These are phyloP conservation scores for Phrynocephalus versicolor DNA, from an alignment of 2,113 vertebrate genomes.

Conservation along the genomic window DNA sequence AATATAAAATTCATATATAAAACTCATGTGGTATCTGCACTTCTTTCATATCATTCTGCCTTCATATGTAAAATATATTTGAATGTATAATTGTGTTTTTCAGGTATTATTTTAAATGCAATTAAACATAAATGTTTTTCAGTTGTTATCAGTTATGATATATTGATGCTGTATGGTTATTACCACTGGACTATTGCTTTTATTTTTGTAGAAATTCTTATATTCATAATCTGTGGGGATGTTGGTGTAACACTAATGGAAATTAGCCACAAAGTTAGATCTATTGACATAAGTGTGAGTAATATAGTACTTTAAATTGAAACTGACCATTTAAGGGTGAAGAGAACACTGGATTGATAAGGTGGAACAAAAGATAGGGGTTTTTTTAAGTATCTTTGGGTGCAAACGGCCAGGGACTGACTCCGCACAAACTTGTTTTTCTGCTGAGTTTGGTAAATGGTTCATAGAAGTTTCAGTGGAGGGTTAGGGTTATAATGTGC, in stretches of 20 bases:
- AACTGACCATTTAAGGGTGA: neutral
- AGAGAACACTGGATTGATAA: neutral
- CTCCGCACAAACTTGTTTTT: neutral
- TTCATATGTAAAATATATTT: constrained; percentile 77
- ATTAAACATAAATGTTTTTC: constrained; percentile 78
- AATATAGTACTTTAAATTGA: neutral
- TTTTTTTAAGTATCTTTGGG: neutral
- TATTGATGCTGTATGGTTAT: constrained; percentile 35
- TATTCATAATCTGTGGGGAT: neutral
- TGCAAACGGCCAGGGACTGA: neutral
- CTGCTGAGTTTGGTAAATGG: neutral
- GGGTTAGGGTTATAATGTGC: neutral
- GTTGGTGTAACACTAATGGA: neutral
- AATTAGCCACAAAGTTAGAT: neutral
- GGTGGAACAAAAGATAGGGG: neutral
- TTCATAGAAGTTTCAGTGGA: neutral
- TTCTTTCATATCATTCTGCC: constrained; percentile 76
- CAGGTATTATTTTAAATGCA: constrained; percentile 72
- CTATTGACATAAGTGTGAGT: neutral
- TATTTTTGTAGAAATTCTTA: constrained; percentile 40
- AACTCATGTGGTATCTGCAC: constrained; percentile 64
- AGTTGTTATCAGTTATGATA: constrained; percentile 67
- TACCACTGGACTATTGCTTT: constrained; percentile 63
- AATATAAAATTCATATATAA: constrained; percentile 60
- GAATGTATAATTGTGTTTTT: constrained; percentile 74